Evolutionary conservation across 2,797 vertebrate species (phyloP).

Genomic region (Manis pentadactyla): DNA sequence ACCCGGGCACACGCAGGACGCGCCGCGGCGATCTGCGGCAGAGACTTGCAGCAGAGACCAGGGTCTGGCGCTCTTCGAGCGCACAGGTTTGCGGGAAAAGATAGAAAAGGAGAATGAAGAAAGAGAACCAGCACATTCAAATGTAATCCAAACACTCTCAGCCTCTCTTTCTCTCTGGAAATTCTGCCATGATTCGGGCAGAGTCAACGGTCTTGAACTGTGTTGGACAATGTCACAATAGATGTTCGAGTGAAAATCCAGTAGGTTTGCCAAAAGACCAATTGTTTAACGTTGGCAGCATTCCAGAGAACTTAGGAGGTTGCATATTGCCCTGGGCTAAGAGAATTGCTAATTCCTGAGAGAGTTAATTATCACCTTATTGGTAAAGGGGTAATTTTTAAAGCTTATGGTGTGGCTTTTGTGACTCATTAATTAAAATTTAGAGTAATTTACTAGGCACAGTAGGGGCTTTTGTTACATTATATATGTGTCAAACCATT

Average conservation of each 20-base stretch:
- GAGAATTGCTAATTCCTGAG: slow-evolving; percentile 73
- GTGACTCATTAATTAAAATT: slow-evolving; percentile 82
- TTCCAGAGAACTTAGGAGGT: slow-evolving; percentile 64
- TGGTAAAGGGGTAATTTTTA: slow-evolving; percentile 79
- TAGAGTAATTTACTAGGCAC: slow-evolving; percentile 72
- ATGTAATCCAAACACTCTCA: not conserved
- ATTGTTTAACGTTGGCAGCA: slow-evolving; percentile 76
- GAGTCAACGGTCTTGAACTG: slow-evolving; percentile 37
- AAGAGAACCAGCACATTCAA: not conserved
- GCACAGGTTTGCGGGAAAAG: not conserved
- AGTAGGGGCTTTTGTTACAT: slow-evolving; percentile 61
- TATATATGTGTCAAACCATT: slow-evolving; percentile 19
- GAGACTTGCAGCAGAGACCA: not conserved
- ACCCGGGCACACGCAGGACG: not conserved
- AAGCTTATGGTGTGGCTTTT: slow-evolving; percentile 71
- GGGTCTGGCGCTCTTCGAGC: not conserved
- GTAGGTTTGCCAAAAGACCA: slow-evolving; percentile 54
- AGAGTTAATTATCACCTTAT: slow-evolving; percentile 81
- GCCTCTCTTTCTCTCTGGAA: not conserved
- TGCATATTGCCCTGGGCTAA: slow-evolving; percentile 13
- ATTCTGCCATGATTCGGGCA: not conserved
- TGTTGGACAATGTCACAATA: slow-evolving; percentile 60
- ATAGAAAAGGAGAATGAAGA: not conserved
- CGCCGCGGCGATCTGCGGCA: not conserved
- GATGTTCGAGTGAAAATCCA: slow-evolving; percentile 69